Percentiles rank a stretch among this genome's conserved stretches.
phyloP scores from a whole-genome alignment of 2,797 vertebrate genomes.

The Hydrocynus forskahlii region DNA sequence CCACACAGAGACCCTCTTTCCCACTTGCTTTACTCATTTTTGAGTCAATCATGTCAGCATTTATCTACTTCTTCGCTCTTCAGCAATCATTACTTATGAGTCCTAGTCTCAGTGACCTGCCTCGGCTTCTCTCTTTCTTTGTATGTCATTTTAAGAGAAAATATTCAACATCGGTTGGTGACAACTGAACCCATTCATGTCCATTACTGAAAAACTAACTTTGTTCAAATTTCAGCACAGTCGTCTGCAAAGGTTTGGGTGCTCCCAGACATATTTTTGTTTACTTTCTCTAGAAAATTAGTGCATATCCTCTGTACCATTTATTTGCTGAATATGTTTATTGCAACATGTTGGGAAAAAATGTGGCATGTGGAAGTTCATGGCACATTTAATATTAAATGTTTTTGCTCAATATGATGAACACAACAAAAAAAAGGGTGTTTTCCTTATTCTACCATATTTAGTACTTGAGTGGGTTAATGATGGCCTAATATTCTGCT shows the following conservation, averaged over 20 bases:
- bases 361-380: no score
- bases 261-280: no score
- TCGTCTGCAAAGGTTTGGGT: no score
- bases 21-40: not conserved
- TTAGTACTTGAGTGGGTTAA: not conserved
- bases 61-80: not conserved
- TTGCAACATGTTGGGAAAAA: no score
- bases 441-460: not conserved
- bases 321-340: no score
- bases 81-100: not conserved
- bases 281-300: no score
- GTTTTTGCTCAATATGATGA: no score
- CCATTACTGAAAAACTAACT: not conserved
- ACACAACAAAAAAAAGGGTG: no score
- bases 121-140: not conserved
- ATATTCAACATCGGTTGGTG: no score
- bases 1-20: not conserved
- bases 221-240: no score
- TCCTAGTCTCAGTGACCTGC: not conserved
- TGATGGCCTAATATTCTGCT: not conserved
- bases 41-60: not conserved
- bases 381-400: no score
- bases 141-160: not conserved
- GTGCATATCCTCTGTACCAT: no score
- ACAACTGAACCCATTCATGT: not conserved